Evolutionary conservation across 2,888 invertebrate species (phyloP).

Genomic region (Ormyrus labotus): DNA sequence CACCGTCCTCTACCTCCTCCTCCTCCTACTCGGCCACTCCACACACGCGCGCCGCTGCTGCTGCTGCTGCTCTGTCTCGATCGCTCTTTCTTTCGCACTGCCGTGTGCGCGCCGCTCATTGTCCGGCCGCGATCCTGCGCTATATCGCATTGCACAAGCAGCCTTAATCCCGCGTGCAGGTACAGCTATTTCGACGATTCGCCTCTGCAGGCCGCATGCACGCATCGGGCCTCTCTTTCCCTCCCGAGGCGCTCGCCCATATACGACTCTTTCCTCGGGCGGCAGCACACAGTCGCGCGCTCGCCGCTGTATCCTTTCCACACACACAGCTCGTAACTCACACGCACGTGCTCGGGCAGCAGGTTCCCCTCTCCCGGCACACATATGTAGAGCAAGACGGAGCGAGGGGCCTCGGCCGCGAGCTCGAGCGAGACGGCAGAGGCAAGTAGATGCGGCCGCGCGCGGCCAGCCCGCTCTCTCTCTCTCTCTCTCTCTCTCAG

Average conservation of each 20-base stretch:
- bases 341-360: neutral
- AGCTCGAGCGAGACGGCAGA: no score
- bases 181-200: no score
- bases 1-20: constrained; percentile 36
- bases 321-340: constrained; percentile 37
- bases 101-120: neutral
- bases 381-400: neutral
- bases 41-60: constrained; percentile 51
- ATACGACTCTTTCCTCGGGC: no score
- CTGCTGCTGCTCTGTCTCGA: constrained; percentile 1
- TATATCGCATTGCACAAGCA: no score
- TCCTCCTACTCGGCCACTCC: constrained; percentile 40
- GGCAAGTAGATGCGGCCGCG: constrained; percentile 12
- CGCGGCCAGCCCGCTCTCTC: constrained; percentile 51
- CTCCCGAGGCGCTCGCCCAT: no score
- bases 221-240: no score
- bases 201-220: no score
- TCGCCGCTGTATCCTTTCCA: neutral
- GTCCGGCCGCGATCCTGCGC: no score
- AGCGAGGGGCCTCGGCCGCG: neutral
- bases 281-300: neutral
- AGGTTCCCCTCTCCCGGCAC: constrained; percentile 1
- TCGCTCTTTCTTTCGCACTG: constrained; percentile 41
- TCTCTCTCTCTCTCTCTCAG: constrained; percentile 59
- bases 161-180: no score